A percentile compares a stretch with the other conserved stretches of the same genome.
These are phyloP conservation scores for Nyctereutes procyonoides DNA, from an alignment of 2,113 vertebrate species.

Conservation along the genomic window DNA sequence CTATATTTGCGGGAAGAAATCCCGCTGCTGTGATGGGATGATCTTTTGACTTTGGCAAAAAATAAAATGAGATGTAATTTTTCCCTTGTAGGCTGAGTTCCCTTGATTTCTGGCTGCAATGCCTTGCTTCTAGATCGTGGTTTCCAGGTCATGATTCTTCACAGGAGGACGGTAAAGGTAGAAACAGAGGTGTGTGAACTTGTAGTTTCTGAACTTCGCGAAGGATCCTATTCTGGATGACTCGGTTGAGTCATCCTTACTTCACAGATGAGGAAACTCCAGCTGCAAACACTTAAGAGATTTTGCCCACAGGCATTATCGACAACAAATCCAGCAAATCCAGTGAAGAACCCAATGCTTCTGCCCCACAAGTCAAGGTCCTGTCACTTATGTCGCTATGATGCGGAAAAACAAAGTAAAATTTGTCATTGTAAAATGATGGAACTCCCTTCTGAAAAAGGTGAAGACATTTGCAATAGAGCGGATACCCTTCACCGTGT, in stretches of 20 bases:
- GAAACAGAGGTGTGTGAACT: not conserved
- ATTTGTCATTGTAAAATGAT: not conserved
- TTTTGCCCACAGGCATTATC: not conserved
- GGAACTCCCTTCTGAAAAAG: not conserved
- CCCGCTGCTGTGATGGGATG: too few relatives aligned
- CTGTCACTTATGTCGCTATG: not conserved
- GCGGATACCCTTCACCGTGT: not conserved
- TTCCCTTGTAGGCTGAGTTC: too few relatives aligned
- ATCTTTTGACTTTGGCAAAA: too few relatives aligned
- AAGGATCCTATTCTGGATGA: not conserved
- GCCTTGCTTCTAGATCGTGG: too few relatives aligned
- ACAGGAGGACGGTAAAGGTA: not conserved
- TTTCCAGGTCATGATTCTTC: too few relatives aligned
- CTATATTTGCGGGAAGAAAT: too few relatives aligned
- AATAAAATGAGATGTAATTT: too few relatives aligned
- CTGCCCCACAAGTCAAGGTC: not conserved
- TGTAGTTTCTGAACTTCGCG: not conserved
- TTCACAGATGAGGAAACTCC: not conserved
- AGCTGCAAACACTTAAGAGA: not conserved
- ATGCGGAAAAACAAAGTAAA: slow-evolving; percentile 33
- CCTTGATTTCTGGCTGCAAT: too few relatives aligned
- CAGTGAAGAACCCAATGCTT: not conserved
- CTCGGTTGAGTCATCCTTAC: not conserved
- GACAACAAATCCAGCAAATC: not conserved
- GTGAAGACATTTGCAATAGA: not conserved